Conservation (phyloP, 2,888 invertebrate genomes). For the Apomyelois bistriatella region DNA sequence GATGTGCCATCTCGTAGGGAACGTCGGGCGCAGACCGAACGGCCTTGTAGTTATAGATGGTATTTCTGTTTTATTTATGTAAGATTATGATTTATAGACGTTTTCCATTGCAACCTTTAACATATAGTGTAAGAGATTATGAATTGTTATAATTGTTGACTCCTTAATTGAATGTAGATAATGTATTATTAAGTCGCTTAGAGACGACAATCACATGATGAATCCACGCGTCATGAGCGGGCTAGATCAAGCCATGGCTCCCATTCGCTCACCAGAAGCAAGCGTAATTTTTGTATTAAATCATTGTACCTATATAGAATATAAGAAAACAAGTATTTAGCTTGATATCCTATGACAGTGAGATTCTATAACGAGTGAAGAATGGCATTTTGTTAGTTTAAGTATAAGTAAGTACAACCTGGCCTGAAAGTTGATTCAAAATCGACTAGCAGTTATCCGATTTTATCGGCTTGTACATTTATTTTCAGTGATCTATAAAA, state of each 20-base stretch:
- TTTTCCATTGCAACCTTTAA: constrained; percentile 37
- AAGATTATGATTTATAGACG: constrained; percentile 28
- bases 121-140: constrained; percentile 31
- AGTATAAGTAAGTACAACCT: constrained; percentile 40
- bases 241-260: neutral
- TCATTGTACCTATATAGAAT: constrained; percentile 2
- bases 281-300: neutral
- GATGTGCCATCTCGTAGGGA: constrained; percentile 45
- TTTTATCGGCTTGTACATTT: neutral
- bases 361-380: constrained; percentile 47
- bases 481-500: neutral
- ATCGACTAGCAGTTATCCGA: neutral
- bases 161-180: constrained; percentile 5
- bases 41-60: neutral
- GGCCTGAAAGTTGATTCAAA: constrained; percentile 17
- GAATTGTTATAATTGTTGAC: constrained; percentile 25
- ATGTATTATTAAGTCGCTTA: neutral
- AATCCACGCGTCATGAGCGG: neutral
- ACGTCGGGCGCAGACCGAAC: neutral
- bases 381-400: constrained; percentile 54
- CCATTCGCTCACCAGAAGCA: neutral
- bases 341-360: constrained; percentile 42
- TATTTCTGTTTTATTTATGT: constrained; percentile 19
- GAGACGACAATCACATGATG: neutral
- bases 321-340: constrained; percentile 8